Evolutionary conservation across 2,888 invertebrate genomes (phyloP).

Genomic region (Esperia sulphurella): DNA sequence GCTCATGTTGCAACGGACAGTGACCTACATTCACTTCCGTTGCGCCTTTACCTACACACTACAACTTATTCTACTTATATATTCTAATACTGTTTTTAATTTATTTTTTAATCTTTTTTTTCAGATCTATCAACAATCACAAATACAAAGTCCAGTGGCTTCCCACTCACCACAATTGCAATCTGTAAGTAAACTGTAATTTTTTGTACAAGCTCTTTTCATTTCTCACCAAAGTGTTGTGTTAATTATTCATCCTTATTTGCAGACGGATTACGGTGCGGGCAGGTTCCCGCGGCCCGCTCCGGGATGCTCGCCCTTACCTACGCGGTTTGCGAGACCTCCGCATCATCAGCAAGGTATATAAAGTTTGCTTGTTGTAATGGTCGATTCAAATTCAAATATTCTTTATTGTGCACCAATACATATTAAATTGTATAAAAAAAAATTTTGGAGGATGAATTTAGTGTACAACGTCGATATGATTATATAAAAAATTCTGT

Average conservation of each 20-base stretch:
- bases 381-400: too few relatives aligned
- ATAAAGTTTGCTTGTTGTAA: too few relatives aligned
- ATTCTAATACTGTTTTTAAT: background rate
- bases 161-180: constrained; percentile 73
- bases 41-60: too few relatives aligned
- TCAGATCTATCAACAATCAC: constrained; percentile 72
- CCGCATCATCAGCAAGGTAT: constrained; percentile 67
- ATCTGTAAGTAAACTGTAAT: constrained; percentile 50
- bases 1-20: too few relatives aligned
- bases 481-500: too few relatives aligned
- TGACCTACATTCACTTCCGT: too few relatives aligned
- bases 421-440: too few relatives aligned
- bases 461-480: too few relatives aligned
- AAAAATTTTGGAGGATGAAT: too few relatives aligned
- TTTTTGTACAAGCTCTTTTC: too few relatives aligned
- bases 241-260: background rate
- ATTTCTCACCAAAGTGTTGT: background rate
- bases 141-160: constrained; percentile 71
- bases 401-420: too few relatives aligned
- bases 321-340: constrained; percentile 64
- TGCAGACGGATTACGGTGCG: constrained; percentile 54
- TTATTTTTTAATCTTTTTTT: constrained; percentile 17
- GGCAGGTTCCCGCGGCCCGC: constrained; percentile 65
- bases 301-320: constrained; percentile 66
- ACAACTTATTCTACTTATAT: too few relatives aligned